phyloP scores from a whole-genome alignment of 2,888 invertebrate species.

The Torymus aiolomorphi region DNA sequence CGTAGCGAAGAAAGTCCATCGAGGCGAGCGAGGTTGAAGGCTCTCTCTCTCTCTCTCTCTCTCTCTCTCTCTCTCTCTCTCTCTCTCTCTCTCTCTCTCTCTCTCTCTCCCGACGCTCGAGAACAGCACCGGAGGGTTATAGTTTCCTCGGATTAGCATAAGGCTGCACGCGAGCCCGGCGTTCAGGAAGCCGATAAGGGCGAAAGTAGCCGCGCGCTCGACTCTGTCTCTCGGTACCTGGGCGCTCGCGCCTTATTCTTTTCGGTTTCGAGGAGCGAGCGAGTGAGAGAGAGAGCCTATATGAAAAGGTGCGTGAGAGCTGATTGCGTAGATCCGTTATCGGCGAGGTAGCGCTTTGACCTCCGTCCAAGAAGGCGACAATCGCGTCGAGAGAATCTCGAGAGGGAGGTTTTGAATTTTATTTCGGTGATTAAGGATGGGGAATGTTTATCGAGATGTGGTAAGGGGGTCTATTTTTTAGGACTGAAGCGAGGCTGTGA shows the following conservation, averaged over 20 bases:
- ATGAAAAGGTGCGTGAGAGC: background rate
- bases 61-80: too few species aligned
- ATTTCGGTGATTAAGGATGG: too few species aligned
- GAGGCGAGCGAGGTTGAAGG: too few species aligned
- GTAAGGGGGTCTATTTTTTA: too few species aligned
- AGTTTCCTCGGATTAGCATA: slow-evolving; percentile 72
- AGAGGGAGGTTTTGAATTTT: too few species aligned
- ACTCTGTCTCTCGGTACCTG: slow-evolving; percentile 45
- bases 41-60: too few species aligned
- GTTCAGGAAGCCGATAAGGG: slow-evolving; percentile 66
- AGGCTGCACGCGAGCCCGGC: slow-evolving; percentile 70
- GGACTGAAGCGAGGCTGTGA: too few species aligned
- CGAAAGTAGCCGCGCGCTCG: slow-evolving; percentile 51
- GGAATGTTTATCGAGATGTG: too few species aligned
- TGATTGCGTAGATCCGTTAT: slow-evolving; percentile 23
- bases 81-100: too few species aligned
- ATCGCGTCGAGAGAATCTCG: too few species aligned
- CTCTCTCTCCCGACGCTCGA: too few species aligned
- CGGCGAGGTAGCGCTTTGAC: background rate
- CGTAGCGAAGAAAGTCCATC: too few species aligned
- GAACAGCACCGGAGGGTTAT: slow-evolving; percentile 60
- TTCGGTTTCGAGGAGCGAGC: background rate
- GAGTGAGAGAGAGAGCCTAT: background rate
- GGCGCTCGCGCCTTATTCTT: background rate
- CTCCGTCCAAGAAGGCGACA: background rate